phyloP scores from a whole-genome alignment of 2,797 vertebrate genomes.

The Hapalemur alaotrensis region DNA sequence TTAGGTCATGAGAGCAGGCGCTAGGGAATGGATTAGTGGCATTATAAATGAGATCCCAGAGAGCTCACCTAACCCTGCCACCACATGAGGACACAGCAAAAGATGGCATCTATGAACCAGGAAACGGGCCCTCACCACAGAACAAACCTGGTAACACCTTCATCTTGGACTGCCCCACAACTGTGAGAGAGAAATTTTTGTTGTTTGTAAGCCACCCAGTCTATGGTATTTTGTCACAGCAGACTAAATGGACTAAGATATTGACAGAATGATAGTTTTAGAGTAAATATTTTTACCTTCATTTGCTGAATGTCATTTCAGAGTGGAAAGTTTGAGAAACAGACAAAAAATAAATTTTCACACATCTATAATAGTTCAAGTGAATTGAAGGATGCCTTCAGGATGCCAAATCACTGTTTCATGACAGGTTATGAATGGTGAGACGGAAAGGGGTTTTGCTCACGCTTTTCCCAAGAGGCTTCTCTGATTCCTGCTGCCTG shows the following conservation, averaged over 20 bases:
- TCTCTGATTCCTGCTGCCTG: not conserved
- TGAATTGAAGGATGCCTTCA: not conserved
- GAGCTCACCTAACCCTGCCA: too few relatives aligned
- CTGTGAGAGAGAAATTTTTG: not conserved
- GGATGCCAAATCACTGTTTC: not conserved
- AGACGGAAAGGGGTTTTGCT: not conserved
- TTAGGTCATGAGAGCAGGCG: too few relatives aligned
- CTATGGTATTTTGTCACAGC: not conserved
- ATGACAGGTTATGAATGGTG: not conserved
- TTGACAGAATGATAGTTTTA: not conserved
- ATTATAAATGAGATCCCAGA: too few relatives aligned
- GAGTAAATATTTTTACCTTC: not conserved
- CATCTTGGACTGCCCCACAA: not conserved
- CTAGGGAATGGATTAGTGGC: too few relatives aligned
- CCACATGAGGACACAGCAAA: too few relatives aligned
- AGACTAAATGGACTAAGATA: not conserved
- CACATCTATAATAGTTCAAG: not conserved
- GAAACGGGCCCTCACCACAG: not conserved
- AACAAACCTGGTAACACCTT: not conserved
- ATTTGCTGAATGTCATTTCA: not conserved
- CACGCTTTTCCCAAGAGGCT: not conserved
- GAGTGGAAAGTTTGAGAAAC: not conserved
- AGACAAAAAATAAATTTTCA: constrained; percentile 13
- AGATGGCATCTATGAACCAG: not conserved
- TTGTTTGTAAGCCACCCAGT: not conserved